These are phyloP conservation scores for Characodon lateralis DNA, from an alignment of 2,797 vertebrate species.

Conservation along the genomic window DNA sequence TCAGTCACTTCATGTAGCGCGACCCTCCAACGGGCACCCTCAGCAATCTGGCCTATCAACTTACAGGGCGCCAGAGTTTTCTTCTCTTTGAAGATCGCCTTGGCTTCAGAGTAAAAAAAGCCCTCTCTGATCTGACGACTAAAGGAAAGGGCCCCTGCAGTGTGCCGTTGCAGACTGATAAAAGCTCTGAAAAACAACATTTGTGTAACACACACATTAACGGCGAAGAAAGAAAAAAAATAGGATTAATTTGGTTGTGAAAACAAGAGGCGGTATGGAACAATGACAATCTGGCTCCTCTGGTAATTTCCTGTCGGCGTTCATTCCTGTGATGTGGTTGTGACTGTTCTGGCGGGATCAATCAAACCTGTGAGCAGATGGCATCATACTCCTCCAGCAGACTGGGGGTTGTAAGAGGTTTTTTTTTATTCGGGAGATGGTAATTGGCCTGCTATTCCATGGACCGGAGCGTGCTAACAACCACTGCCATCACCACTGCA, in stretches of 20 bases:
- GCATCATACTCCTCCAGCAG: slow-evolving; percentile 60
- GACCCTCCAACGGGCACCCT: slow-evolving; percentile 59
- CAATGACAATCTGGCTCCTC: slow-evolving; percentile 74
- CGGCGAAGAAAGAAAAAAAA: background rate
- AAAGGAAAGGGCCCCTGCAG: slow-evolving; percentile 65
- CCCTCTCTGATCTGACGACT: slow-evolving; percentile 71
- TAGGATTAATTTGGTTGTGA: slow-evolving; percentile 70
- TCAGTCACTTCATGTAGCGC: slow-evolving; percentile 69
- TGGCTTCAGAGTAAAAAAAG: slow-evolving; percentile 66
- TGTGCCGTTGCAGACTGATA: slow-evolving; percentile 69
- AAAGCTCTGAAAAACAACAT: slow-evolving; percentile 69
- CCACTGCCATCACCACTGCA: slow-evolving; percentile 41
- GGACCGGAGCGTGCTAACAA: slow-evolving; percentile 63
- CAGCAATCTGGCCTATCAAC: slow-evolving; percentile 73
- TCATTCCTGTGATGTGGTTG: slow-evolving; percentile 68
- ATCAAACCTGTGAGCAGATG: slow-evolving; percentile 74
- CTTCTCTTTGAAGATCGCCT: slow-evolving; percentile 70
- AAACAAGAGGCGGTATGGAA: slow-evolving; percentile 68
- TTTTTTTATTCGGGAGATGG: slow-evolving; percentile 20
- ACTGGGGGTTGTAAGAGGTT: slow-evolving; percentile 63
- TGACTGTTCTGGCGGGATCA: slow-evolving; percentile 73
- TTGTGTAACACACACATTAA: slow-evolving; percentile 57
- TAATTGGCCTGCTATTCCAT: slow-evolving; percentile 73
- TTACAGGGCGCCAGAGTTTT: slow-evolving; percentile 69
- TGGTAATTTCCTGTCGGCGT: slow-evolving; percentile 73